Conservation (phyloP, 2,797 vertebrate species). For the Amblyraja radiata region DNA sequence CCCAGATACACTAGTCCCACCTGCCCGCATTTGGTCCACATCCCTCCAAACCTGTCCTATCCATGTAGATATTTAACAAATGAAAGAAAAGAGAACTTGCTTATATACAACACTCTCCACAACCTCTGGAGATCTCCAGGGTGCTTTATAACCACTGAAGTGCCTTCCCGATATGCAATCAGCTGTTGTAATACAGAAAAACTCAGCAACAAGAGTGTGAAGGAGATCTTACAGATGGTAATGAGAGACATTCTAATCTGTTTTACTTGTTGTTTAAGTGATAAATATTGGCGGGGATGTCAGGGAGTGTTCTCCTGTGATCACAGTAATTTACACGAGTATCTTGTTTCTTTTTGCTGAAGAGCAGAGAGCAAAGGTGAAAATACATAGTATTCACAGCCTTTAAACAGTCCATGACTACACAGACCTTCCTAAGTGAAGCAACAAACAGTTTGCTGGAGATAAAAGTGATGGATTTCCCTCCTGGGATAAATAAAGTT, state of each 20-base stretch:
- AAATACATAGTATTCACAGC: not conserved
- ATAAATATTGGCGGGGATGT: not conserved
- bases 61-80: not conserved
- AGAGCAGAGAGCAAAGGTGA: not conserved
- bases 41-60: too few species aligned
- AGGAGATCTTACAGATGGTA: not conserved
- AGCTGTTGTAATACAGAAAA: not conserved
- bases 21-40: too few species aligned
- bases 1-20: too few species aligned
- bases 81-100: not conserved
- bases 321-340: not conserved
- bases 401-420: not conserved
- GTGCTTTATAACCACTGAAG: too few species aligned
- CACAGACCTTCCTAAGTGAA: too few species aligned
- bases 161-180: not conserved
- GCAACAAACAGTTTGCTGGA: too few species aligned
- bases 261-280: not conserved
- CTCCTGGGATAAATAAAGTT: too few species aligned
- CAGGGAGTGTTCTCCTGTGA: not conserved
- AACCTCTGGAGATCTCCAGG: not conserved
- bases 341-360: not conserved
- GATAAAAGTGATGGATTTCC: too few species aligned
- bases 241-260: not conserved
- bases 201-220: not conserved
- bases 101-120: not conserved